Percentiles rank a stretch among this genome's conserved stretches.
Conservation (phyloP, 2,797 vertebrate genomes). For the Pseudotriccus pelzelni region DNA sequence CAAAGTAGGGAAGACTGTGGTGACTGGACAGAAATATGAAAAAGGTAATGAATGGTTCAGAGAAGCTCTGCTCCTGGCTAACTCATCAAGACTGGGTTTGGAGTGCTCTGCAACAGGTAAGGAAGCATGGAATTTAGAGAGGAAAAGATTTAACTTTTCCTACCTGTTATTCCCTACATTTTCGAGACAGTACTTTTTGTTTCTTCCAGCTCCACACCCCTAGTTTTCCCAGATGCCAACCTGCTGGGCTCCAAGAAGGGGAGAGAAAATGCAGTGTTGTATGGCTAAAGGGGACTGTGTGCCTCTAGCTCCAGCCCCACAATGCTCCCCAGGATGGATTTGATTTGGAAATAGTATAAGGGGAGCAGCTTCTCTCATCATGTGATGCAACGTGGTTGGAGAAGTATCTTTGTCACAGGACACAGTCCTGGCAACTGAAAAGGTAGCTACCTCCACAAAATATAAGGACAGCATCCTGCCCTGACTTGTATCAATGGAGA, state of each 20-base stretch:
- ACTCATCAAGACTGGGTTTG: not conserved
- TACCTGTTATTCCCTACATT: not conserved
- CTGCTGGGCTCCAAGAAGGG: not conserved
- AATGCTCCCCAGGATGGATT: not conserved
- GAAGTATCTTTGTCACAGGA: not conserved
- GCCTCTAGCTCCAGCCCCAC: not conserved
- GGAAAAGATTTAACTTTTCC: not conserved
- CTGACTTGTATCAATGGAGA: fast-evolving
- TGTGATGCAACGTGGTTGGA: not conserved
- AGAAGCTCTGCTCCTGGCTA: not conserved
- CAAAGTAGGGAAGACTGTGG: not conserved
- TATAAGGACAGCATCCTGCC: not conserved
- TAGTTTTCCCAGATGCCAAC: not conserved
- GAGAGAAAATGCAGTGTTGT: not conserved
- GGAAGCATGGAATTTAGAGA: not conserved
- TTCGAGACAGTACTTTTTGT: not conserved
- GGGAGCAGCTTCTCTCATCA: not conserved
- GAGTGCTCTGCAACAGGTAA: not conserved
- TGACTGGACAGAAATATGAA: not conserved
- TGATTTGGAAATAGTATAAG: not conserved
- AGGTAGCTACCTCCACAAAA: not conserved
- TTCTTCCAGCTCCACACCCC: not conserved
- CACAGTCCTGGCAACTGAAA: not conserved
- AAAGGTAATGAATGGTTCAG: not conserved
- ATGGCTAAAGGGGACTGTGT: not conserved